A percentile compares a stretch with the other conserved stretches of the same genome.
Evolutionary conservation across 2,797 vertebrate genomes (phyloP).

Genomic region (Zalophus californianus): DNA sequence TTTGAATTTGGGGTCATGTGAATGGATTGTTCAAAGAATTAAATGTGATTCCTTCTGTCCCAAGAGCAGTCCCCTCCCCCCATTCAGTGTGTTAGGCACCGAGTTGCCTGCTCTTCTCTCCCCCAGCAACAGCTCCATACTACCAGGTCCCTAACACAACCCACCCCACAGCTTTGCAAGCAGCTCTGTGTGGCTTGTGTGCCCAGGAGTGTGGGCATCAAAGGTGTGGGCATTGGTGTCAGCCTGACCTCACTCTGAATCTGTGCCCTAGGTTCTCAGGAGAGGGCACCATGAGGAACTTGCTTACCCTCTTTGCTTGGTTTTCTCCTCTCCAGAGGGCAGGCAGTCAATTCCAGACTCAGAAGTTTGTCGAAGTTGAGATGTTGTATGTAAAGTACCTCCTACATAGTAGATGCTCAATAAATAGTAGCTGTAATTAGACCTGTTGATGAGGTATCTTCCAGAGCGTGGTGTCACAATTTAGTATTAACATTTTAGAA

Average conservation of each 20-base stretch:
- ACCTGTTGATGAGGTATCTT: not conserved
- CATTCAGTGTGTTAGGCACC: not conserved
- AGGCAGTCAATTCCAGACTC: not conserved
- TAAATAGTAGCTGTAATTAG: not conserved
- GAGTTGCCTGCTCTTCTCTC: rapidly evolving
- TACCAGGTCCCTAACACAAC: not conserved
- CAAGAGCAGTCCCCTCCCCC: not conserved
- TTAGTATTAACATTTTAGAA: not conserved
- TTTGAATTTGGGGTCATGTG: not conserved
- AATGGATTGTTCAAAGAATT: not conserved
- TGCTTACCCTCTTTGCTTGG: no score
- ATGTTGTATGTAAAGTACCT: rapidly evolving
- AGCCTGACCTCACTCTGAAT: not conserved
- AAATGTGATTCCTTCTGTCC: not conserved
- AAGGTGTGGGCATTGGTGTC: not conserved
- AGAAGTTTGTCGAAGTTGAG: not conserved
- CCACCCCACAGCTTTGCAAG: not conserved
- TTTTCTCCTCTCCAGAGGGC: not conserved
- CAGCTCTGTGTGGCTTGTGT: not conserved
- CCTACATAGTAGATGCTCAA: rapidly evolving
- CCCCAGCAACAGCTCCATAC: not conserved
- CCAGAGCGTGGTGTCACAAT: not conserved
- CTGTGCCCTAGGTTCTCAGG: rapidly evolving
- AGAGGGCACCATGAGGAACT: not conserved
- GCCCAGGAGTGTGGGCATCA: no score